Evolutionary conservation across 2,888 invertebrate genomes (phyloP).

Genomic region (Agrotis puta): DNA sequence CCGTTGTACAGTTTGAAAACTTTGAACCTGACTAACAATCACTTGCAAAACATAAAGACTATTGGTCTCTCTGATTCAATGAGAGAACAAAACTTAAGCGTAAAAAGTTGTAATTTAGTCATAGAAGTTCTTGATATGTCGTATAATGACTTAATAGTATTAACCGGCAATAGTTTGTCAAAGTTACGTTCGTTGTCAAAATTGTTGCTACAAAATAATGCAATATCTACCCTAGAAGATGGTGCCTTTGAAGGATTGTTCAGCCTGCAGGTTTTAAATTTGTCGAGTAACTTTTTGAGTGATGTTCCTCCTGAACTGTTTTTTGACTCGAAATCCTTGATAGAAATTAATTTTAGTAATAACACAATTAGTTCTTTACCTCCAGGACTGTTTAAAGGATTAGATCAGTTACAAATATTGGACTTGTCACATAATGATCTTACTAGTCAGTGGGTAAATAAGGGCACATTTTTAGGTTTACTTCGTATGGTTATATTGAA

Average conservation of each 20-base stretch:
- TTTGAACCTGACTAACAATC: constrained; percentile 94
- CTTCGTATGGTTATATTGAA: constrained; percentile 94
- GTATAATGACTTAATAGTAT: constrained; percentile 93
- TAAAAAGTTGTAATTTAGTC: constrained; percentile 93
- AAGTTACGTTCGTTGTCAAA: constrained; percentile 93
- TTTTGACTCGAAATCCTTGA: constrained; percentile 92
- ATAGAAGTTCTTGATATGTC: constrained; percentile 94
- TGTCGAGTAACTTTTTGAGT: constrained; percentile 95
- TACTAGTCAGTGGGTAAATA: constrained; percentile 94
- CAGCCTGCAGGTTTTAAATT: constrained; percentile 93
- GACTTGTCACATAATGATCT: constrained; percentile 94
- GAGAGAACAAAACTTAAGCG: constrained; percentile 89
- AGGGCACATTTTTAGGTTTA: constrained; percentile 94
- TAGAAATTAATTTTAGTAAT: constrained; percentile 94
- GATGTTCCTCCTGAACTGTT: constrained; percentile 94
- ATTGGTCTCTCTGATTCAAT: constrained; percentile 94
- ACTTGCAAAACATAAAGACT: constrained; percentile 94
- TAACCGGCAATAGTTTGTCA: constrained; percentile 93
- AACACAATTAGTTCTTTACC: constrained; percentile 94
- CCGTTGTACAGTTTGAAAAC: constrained; percentile 93
- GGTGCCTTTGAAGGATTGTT: constrained; percentile 93
- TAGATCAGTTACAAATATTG: constrained; percentile 93
- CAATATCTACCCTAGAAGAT: constrained; percentile 93
- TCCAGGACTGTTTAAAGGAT: constrained; percentile 93
- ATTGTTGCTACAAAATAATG: constrained; percentile 94